Conservation (phyloP, 2,888 invertebrate genomes). For the Cantharis flavilabris region DNA sequence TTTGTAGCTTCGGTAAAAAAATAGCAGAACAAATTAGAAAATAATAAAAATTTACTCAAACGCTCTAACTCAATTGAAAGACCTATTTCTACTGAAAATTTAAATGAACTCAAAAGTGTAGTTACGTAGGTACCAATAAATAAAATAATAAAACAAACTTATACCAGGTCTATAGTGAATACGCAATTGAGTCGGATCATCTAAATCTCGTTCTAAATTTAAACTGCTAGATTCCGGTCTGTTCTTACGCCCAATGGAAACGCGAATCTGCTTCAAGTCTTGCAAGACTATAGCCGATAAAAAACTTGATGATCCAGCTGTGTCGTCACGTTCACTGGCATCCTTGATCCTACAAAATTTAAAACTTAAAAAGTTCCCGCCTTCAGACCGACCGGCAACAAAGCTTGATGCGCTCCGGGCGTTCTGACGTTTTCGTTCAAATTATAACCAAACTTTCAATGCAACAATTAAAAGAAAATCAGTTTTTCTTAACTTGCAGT, state of each 20-base stretch:
- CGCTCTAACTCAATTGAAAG: not conserved
- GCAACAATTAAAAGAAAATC: too few species aligned
- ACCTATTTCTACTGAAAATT: not conserved
- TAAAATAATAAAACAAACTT: not conserved
- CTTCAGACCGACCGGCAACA: not conserved
- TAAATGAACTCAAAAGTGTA: not conserved
- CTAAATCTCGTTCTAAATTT: constrained; percentile 7
- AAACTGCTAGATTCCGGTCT: constrained; percentile 2
- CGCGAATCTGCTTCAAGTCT: constrained; percentile 14
- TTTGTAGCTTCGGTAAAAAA: not conserved
- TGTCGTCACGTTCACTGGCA: constrained; percentile 7
- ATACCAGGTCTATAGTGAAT: not conserved
- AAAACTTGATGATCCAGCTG: not conserved
- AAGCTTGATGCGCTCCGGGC: not conserved
- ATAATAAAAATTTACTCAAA: not conserved
- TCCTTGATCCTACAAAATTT: constrained; percentile 11
- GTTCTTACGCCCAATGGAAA: constrained; percentile 4
- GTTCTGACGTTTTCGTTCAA: not conserved
- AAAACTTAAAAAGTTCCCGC: not conserved
- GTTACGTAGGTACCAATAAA: not conserved
- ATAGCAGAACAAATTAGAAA: not conserved
- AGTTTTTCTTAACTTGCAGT: not conserved
- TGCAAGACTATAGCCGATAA: constrained; percentile 1
- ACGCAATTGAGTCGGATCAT: not conserved
- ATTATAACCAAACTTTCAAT: not conserved